Base-by-base conservation (phyloP, 2,888 invertebrate species). In the Pyrrhosoma nymphula region DNA sequence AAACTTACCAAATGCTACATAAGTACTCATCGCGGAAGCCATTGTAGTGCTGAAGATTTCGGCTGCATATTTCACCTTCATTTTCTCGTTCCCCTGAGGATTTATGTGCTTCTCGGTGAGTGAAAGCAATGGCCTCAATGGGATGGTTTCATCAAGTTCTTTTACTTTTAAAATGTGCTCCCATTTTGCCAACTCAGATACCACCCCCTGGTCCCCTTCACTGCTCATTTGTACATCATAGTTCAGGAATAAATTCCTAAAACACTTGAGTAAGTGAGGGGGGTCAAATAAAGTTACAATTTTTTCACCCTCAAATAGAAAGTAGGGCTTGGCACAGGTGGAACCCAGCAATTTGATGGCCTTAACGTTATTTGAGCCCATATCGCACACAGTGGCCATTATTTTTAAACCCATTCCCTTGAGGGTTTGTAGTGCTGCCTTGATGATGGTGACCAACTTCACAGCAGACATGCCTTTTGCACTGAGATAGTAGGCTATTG, bases 1-100 rank as follows among this genome's bases (percentile, higher is more conserved):
- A 69, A 69, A 90, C 56, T 90, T 2, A 90, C 90, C 30, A 56
- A 55, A 56, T 56, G 90, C 90, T 56, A 90, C 56, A 39, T 90
- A 56, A 16, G 55, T 39, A 18, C 55, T n/a, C 88, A 95, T 95
- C 2, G 35, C 63, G 23, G 95, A 56, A 47, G 95, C 95, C 6
- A 95, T 90, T 0, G 95, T 90, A 60, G 95, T 88, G 95, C 95
- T 95, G 30, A 95, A 63, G n/a, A 95, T 90, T 26, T 95, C 95
- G 26, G 95, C 95, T 20, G 95, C 95, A 56, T 89, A 88, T 30
- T 56, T 35, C 3, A 95, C 95, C 23, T 88, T 91, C 95, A 95
- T 95, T 56, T 95, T 95, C 3, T 88, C 14, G 0, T 39, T 56
- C 2, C 75, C 35, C 14, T 14, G 3, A 6, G 91, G 90, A 30